These are phyloP conservation scores for Podocnemis expansa DNA, from an alignment of 2,113 vertebrate genomes.

Conservation along the genomic window DNA sequence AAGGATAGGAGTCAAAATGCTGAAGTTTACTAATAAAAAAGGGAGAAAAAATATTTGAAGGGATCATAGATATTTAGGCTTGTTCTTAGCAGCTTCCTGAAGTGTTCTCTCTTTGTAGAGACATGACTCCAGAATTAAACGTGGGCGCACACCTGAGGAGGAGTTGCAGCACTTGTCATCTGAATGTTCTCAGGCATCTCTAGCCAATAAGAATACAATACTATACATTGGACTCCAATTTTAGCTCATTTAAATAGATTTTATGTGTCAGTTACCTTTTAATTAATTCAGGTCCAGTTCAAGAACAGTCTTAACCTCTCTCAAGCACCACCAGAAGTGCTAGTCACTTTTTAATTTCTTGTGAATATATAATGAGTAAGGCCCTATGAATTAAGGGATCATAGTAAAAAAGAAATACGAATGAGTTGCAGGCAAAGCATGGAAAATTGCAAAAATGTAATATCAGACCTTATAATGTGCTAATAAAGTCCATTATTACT, in stretches of 20 bases:
- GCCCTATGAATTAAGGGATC: no score
- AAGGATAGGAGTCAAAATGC: neutral
- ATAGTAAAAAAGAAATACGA: no score
- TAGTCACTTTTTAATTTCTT: no score
- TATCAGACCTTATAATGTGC: no score
- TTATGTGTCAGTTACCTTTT: neutral
- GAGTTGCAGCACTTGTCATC: neutral
- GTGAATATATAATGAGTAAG: no score
- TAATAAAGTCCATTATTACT: no score
- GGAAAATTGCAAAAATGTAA: no score
- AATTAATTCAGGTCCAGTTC: neutral
- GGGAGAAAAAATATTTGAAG: neutral
- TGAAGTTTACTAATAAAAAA: neutral
- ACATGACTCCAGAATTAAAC: neutral
- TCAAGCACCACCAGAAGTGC: no score
- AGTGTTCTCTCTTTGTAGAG: neutral
- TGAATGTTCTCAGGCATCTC: neutral
- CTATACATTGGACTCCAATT: neutral
- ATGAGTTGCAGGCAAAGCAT: no score
- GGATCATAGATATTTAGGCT: neutral
- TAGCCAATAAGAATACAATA: neutral
- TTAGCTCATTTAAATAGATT: neutral
- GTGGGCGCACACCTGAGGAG: neutral
- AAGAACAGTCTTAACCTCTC: neutral
- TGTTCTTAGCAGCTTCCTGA: neutral